Conservation (phyloP, 2,113 vertebrate species). For the Sinocyclocheilus rhinocerous region DNA sequence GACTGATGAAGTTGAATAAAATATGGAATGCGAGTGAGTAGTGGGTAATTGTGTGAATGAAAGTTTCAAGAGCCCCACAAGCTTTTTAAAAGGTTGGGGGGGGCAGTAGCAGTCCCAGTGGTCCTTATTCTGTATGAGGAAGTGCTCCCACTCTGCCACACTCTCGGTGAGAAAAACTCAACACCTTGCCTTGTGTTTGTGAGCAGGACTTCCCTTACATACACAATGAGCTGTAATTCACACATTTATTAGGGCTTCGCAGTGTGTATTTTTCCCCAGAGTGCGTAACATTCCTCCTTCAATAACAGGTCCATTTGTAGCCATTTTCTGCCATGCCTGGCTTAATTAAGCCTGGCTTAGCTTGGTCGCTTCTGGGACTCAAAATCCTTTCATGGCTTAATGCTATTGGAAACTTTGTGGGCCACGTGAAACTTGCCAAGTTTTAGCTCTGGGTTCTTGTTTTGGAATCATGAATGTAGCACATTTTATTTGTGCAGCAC, state of each 20-base stretch:
- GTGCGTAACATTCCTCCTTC: slow-evolving; percentile 44
- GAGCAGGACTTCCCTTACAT: slow-evolving; percentile 62
- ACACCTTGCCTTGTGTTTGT: slow-evolving; percentile 63
- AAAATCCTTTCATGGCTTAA: slow-evolving; percentile 16
- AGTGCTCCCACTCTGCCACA: slow-evolving; percentile 66
- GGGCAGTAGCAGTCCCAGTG: slow-evolving; percentile 35
- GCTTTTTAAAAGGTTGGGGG: neutral
- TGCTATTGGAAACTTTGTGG: slow-evolving; percentile 16
- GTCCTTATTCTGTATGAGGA: slow-evolving; percentile 65
- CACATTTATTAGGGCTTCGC: slow-evolving; percentile 61
- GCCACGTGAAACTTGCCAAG: neutral
- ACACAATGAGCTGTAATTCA: slow-evolving; percentile 76
- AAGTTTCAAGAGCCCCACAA: slow-evolving; percentile 31
- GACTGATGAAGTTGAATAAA: slow-evolving; percentile 1
- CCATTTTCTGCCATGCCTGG: slow-evolving; percentile 29
- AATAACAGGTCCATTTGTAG: slow-evolving; percentile 36
- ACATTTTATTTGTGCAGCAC: neutral
- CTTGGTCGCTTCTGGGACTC: slow-evolving; percentile 26
- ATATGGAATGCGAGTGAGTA: slow-evolving; percentile 15
- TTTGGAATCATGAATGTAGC: neutral
- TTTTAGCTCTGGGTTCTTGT: neutral
- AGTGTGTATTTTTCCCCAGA: slow-evolving; percentile 29
- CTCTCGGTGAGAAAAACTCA: slow-evolving; percentile 69
- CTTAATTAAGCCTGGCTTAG: slow-evolving; percentile 37
- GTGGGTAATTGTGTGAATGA: slow-evolving; percentile 30